Conservation (phyloP, 1,140 invertebrate species). For the Eufriesea mexicana region DNA sequence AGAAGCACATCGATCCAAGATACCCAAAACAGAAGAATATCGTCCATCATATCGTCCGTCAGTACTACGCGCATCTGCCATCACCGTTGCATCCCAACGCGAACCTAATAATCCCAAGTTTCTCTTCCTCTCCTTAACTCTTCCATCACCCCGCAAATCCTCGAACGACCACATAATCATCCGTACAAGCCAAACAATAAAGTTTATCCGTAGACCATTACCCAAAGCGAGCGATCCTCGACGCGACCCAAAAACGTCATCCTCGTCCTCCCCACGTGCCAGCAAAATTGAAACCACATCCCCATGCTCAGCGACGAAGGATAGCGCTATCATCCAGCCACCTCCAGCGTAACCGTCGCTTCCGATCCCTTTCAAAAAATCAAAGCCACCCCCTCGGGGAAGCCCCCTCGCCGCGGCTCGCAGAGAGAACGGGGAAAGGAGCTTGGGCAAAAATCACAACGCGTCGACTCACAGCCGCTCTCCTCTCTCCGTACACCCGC, state of each 20-base stretch:
- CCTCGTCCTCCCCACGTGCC: too few species aligned
- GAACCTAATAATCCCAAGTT: too few species aligned
- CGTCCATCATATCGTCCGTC: too few species aligned
- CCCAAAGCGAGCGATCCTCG: not conserved
- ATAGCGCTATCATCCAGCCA: not conserved
- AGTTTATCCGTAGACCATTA: too few species aligned
- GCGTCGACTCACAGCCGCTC: conserved; percentile 29
- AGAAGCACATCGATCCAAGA: too few species aligned
- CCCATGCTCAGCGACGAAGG: not conserved
- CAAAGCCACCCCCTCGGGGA: conserved; percentile 55
- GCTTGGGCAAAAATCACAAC: conserved; percentile 56
- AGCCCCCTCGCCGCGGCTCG: conserved; percentile 30
- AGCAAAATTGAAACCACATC: conserved; percentile 37
- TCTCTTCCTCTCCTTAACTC: too few species aligned
- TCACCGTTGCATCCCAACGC: too few species aligned
- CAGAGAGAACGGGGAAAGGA: conserved; percentile 2
- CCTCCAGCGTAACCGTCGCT: conserved; percentile 50
- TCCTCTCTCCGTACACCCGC: conserved; percentile 65
- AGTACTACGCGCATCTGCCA: too few species aligned
- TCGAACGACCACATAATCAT: too few species aligned
- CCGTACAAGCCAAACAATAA: too few species aligned
- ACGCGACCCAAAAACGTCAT: not conserved
- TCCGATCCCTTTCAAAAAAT: conserved; percentile 66
- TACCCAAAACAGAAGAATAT: too few species aligned
- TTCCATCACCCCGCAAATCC: too few species aligned